Percentiles rank a stretch among this genome's conserved stretches.
Conservation (phyloP, 1,140 invertebrate genomes). For the Branchinecta lindahli region DNA sequence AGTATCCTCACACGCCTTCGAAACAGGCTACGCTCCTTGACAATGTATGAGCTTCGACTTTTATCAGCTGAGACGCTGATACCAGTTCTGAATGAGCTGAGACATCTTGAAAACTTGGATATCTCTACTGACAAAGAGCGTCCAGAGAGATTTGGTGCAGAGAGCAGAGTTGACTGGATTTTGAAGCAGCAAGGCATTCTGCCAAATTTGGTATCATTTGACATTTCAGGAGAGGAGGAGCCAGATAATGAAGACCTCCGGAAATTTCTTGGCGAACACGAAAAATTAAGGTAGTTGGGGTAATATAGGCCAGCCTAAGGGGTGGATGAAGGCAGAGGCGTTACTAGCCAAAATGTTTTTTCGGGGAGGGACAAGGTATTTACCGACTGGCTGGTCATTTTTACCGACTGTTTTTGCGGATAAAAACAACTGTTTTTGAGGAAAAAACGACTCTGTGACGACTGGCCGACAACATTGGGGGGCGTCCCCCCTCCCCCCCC, state of each 20-base stretch:
- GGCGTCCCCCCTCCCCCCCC: no score
- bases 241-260: constrained; percentile 21
- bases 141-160: constrained; percentile 32
- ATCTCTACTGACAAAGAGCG: constrained; percentile 44
- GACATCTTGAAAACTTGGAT: constrained; percentile 44
- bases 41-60: constrained; percentile 45
- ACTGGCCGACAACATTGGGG: no score
- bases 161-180: constrained; percentile 36
- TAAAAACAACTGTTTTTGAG: no score
- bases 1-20: constrained; percentile 44
- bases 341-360: no score
- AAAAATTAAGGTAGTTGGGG: constrained; percentile 12
- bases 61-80: constrained; percentile 33
- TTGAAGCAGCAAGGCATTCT: constrained; percentile 37
- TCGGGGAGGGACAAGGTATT: no score
- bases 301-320: no score
- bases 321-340: no score
- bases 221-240: constrained; percentile 43
- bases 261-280: constrained; percentile 26
- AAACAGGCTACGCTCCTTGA: constrained; percentile 42
- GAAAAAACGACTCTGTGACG: no score
- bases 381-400: no score
- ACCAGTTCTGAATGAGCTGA: constrained; percentile 41
- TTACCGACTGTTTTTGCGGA: no score
- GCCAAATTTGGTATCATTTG: constrained; percentile 45